Evolutionary conservation across 1,140 invertebrate genomes (phyloP), one percentile per base, ranked within the genome.

Genomic region (Drosophila lacteicornis): DNA sequence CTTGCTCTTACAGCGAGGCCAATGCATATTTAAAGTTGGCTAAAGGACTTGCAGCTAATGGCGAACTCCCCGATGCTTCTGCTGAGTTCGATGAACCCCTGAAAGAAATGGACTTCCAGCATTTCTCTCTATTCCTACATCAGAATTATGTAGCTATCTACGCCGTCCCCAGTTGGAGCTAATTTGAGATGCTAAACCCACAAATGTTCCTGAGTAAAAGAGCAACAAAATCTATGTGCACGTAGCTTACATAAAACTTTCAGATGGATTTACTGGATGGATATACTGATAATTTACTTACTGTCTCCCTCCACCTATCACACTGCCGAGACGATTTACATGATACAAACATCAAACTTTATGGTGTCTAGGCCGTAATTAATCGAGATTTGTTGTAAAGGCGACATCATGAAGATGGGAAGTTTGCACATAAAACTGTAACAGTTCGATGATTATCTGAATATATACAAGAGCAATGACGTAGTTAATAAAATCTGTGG

Each of bases 331-430:
- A 87, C 63, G 49, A 56, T 86, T 87, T 73, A 76, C 70, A 73
- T 53, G 79, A 69, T 69, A 66, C 71, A 82, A 82, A 83, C 83
- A 80, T 79, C 83, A 83, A 61, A 69, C 65, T 86, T 87, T 82
- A 87, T 87, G 75, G 80, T 53, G 83, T 82, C 83, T 87, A 69
- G 63, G 83, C 82, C 53, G 71, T 82, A 86, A 86, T 85, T 86
- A 86, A 70, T 77, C 62, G 49, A 81, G 68, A 75, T 69, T 84
- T 84, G 79, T 47, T 68, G 46, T 27, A 30, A 25, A 12, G 55
- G 17, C 12, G 47, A 36, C 57, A 22, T 25, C 2, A 38, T 27
- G 51, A 42, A 43, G 38, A n/a, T 27, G 50, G 33, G 27, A 55
- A 25, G 60, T 12, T 17, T 30, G 43, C 38, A 38, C 73, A 38